Percentiles rank a stretch among this genome's conserved stretches.
These are phyloP conservation scores for Melanocharis versteri DNA, from an alignment of 2,113 vertebrate species.

Conservation along the genomic window DNA sequence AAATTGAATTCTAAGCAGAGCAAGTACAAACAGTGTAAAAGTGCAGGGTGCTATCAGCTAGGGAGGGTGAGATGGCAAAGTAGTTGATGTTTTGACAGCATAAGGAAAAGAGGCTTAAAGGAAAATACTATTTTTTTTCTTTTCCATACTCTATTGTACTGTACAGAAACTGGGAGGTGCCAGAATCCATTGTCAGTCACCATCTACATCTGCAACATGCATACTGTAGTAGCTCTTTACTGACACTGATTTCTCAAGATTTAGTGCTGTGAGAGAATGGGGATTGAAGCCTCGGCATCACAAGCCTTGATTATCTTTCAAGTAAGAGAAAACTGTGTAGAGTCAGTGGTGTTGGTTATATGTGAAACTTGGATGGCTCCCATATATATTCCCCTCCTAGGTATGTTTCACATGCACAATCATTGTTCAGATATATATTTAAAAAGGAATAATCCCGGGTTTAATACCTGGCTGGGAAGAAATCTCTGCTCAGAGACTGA, in stretches of 20 bases:
- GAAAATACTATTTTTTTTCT: neutral
- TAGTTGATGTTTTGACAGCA: neutral
- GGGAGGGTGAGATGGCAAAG: neutral
- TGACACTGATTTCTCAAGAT: neutral
- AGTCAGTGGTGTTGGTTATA: neutral
- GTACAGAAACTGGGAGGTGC: neutral
- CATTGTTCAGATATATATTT: neutral
- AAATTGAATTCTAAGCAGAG: slow-evolving; percentile 64
- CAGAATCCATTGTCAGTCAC: neutral
- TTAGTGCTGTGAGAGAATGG: neutral
- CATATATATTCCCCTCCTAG: neutral
- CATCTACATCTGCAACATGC: neutral
- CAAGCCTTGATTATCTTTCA: neutral
- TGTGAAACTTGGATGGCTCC: neutral
- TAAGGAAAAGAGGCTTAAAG: slow-evolving; percentile 26
- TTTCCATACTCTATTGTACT: neutral
- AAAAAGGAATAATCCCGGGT: neutral
- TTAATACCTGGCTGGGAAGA: neutral
- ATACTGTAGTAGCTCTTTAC: neutral
- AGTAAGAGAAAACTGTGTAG: neutral
- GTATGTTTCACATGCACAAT: neutral
- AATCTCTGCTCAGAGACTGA: neutral
- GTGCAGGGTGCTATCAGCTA: neutral
- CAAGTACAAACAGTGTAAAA: slow-evolving; percentile 53
- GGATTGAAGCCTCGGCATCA: neutral